Percentiles rank a stretch among this genome's conserved stretches.
Evolutionary conservation across 2,797 vertebrate genomes (phyloP).

Genomic region (Cryptoblepharus egeriae): DNA sequence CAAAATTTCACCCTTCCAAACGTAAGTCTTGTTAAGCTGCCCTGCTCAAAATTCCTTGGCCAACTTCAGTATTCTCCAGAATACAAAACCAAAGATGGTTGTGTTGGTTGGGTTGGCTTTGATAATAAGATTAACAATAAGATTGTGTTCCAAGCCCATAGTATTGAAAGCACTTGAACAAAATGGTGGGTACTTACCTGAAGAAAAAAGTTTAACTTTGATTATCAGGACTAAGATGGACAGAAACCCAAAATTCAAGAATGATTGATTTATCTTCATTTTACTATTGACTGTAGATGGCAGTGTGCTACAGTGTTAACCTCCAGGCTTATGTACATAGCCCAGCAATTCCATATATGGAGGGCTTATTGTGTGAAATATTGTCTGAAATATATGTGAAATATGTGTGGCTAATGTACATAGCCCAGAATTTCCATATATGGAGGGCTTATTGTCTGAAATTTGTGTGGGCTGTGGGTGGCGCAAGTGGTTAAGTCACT

Average conservation of each 20-base stretch:
- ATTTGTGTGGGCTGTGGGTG: too few relatives aligned
- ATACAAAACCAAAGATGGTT: too few relatives aligned
- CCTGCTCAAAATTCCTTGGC: too few relatives aligned
- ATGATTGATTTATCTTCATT: constrained; percentile 4
- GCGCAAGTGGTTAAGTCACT: too few relatives aligned
- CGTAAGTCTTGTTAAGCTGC: too few relatives aligned
- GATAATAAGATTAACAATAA: constrained; percentile 6
- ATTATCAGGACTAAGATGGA: neutral
- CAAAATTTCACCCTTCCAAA: too few relatives aligned
- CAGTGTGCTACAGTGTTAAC: constrained; percentile 12
- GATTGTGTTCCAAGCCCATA: neutral
- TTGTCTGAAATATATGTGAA: neutral
- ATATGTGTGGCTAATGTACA: too few relatives aligned
- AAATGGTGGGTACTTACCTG: neutral
- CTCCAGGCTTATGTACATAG: neutral
- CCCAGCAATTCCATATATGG: neutral
- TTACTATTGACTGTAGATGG: constrained; percentile 26
- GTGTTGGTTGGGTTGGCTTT: neutral
- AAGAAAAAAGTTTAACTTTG: constrained; percentile 12
- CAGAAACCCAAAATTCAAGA: neutral
- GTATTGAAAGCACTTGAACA: neutral
- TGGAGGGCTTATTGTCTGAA: too few relatives aligned
- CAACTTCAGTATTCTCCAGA: too few relatives aligned
- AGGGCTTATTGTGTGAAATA: too few relatives aligned
- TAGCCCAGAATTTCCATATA: too few relatives aligned